Base-by-base conservation (phyloP, 2,797 vertebrate species). In the Catamblyrhynchus diadema region DNA sequence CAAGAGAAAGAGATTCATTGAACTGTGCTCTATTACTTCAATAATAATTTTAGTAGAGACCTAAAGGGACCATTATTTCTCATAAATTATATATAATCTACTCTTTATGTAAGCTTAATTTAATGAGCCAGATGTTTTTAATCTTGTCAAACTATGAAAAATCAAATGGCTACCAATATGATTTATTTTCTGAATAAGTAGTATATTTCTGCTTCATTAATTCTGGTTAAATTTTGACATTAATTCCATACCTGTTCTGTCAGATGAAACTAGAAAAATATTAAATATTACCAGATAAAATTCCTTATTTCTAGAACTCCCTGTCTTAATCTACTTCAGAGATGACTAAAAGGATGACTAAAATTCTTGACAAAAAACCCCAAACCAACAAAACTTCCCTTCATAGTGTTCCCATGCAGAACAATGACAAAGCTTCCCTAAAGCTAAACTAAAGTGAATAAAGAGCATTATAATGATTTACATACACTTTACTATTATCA, bases 1-100 rank as follows among this genome's bases (percentile, higher is more conserved):
- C 3, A 89, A 51, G 25, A 28, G 21, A 92, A 89, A 56, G 59
- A 96, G 54, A 84, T 94, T 96, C 30, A 86, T 42, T 86, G 50
- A 95, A 95, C 89, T 33, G 5, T 84, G 59, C 35, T 84, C 74
- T 83, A 88, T 91, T 94, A 83, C 35, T 86, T 92, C 79, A 93
- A 78, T 65, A 95, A 90, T 83, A 79, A 94, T 83, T 95, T 92
- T 47, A 61, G 23, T 83, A 35, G 66, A 73, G 48, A 95, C 41
- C 67, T 93, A 94, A 97, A 94, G 82, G 75, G 78, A 92, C 54
- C 32, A 74, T 84, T 90, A 84, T 91, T 80, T 96, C 81, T 91
- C 30, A 87, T 65, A 87, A 94, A 88, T 30, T 0, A 59, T 37
- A 86, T 6, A 14, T 79, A 93, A 95, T 83, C 70, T 93, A 27